Evolutionary conservation across 2,797 vertebrate species (phyloP).

Genomic region (Acanthornis magna): DNA sequence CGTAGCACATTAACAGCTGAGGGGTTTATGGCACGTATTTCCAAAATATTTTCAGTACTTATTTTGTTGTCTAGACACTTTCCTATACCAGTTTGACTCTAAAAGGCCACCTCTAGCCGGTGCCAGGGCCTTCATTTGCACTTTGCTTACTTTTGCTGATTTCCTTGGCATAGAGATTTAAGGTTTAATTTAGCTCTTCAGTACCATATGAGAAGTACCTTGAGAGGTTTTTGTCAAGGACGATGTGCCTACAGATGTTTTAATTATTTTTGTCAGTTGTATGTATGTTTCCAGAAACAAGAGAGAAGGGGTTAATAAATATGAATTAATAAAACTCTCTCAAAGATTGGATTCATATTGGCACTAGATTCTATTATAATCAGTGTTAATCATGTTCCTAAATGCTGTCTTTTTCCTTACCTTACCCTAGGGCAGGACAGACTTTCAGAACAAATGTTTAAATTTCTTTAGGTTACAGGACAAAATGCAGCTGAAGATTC

Average conservation of each 20-base stretch:
- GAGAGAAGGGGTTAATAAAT: not conserved
- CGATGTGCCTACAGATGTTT: not conserved
- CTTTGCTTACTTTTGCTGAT: not conserved
- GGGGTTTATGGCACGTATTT: accelerated
- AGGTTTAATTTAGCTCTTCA: not conserved
- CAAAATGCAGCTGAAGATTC: not conserved
- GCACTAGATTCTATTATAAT: not conserved
- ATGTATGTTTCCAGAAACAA: not conserved
- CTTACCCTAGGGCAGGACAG: not conserved
- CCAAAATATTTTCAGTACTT: not conserved
- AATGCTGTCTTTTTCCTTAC: not conserved
- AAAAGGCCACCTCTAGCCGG: not conserved
- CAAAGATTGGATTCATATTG: not conserved
- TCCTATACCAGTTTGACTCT: not conserved
- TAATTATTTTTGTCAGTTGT: not conserved
- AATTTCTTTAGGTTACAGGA: not conserved
- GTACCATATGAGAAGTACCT: not conserved
- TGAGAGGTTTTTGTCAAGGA: not conserved
- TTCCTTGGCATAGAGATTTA: not conserved
- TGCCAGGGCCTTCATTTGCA: not conserved
- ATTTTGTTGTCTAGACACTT: not conserved
- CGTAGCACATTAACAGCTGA: not conserved
- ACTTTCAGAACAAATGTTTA: not conserved
- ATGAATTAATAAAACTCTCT: not conserved
- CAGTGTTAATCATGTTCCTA: not conserved